Evolutionary conservation across 2,888 invertebrate genomes (phyloP).

Genomic region (Xiphydria camelus): DNA sequence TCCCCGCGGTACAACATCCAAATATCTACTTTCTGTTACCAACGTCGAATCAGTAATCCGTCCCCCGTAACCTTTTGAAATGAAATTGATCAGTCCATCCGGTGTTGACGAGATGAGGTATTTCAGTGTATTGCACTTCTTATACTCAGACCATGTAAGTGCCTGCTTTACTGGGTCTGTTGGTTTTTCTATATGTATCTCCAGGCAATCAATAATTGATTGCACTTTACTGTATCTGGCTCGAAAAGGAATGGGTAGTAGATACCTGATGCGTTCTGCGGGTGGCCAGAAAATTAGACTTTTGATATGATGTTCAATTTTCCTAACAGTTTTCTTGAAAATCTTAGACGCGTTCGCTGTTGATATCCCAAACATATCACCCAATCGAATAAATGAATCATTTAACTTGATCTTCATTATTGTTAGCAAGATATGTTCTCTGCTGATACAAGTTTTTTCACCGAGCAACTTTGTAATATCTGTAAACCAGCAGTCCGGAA

Average conservation of each 20-base stretch:
- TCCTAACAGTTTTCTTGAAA: conserved; percentile 10
- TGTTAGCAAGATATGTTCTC: conserved; percentile 11
- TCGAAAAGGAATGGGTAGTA: conserved; percentile 26
- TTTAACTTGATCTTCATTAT: conserved; percentile 18
- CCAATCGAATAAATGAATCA: conserved; percentile 15
- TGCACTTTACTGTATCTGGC: conserved; percentile 24
- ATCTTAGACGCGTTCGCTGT: conserved; percentile 8
- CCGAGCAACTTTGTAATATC: too few species aligned
- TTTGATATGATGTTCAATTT: conserved; percentile 13
- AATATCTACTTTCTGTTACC: conserved; percentile 23
- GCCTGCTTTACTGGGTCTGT: conserved; percentile 33
- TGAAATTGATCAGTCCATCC: conserved; percentile 42
- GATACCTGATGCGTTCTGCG: conserved; percentile 9
- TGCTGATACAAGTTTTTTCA: too few species aligned
- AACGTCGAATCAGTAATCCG: conserved; percentile 30
- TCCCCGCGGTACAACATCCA: conserved; percentile 21
- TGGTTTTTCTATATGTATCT: conserved; percentile 40
- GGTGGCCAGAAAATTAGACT: conserved; percentile 14
- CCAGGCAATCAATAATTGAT: conserved; percentile 39
- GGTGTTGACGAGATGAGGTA: conserved; percentile 40
- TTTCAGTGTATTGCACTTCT: conserved; percentile 38
- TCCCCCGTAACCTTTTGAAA: conserved; percentile 45
- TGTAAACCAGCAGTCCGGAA: too few species aligned
- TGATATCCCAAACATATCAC: conserved; percentile 16
- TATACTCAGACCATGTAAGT: too few species aligned